Evolutionary conservation across 2,888 invertebrate genomes (phyloP), one percentile per base, ranked within the genome.

Genomic region (Archaeoteleia sp.): DNA sequence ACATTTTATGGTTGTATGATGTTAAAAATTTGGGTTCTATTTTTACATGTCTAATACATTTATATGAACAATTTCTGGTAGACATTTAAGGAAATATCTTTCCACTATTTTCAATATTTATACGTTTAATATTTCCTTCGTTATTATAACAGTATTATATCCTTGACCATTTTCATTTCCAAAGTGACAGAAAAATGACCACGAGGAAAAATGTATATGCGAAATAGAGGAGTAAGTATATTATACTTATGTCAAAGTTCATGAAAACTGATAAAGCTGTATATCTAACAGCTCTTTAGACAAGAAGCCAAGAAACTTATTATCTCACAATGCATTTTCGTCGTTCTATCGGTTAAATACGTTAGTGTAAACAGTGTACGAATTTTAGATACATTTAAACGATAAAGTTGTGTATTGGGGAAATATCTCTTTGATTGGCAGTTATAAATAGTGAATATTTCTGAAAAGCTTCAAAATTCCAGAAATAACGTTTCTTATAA

Each of bases 181-280:
- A 35, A 37, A 6, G 27, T 43, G 49, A 49, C 12, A 32, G 10
- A 48, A 45, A 51, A 45, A 46, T 58, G 42, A 58, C 54, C 60
- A n/a, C 9, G 40, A 65, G 53, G 65, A 66, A 54, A 57, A 65
- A 53, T 35, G 17, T 37, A 66, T 48, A 53, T 34, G 40, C 12
- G 9, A 66, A 53, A 29, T 57, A 35, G 17, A 66, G 48, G 42
- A 46, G 53, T 66, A 66, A 58, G 58, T 53, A 58, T 53, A 66
- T 58, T 66, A 66, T 17, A 45, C 8, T 27, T 53, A 53, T 66
- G 66, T 66, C 58, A 66, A 60, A 66, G 66, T 58, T 66, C 66
- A 46, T 60, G 58, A 66, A 66, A 66, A 66, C 48, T 66, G 66
- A 66, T 66, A 66, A 66, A 60, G 58, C 58, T 66, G 58, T 53